Base-by-base conservation (phyloP, 2,113 vertebrate genomes). In the Cacatua alba region DNA sequence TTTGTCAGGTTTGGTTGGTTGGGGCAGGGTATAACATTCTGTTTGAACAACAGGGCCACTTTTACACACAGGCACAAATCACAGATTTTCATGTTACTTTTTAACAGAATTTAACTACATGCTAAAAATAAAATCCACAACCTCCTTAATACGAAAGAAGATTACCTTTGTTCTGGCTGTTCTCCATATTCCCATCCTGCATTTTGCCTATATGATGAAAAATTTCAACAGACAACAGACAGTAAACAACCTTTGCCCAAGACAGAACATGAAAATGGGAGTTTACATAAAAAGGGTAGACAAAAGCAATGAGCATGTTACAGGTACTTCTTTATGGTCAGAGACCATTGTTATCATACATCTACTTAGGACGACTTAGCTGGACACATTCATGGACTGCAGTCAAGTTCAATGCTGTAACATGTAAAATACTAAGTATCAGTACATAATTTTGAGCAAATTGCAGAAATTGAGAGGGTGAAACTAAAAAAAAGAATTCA, bases 111-210 rank as follows among this genome's bases (percentile, higher is more conserved):
- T 81, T 49, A 90, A 44, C 86, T 94, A 92, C 82, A 96, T 80
- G 82, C 69, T 96, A 89, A 67, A 81, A 88, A 67, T 16, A 76
- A 88, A 81, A 91, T 76, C 53, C 92, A 96, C 82, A 85, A 79
- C 78, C 93, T 82, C 46, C 92, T 97, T 87, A 97, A 84, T 39
- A 93, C 25, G 52, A 98, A 98, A 98, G 97, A 96, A 94, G 94
- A 98, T 99, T 99, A 99, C 99, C 99, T 99, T 99, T 99, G 98
- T 99, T 99, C 98, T 99, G 99, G 99, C 98, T 99, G 99, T 98
- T 98, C 98, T 99, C 99, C 99, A 99, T 98, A 99, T 99, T 99
- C 97, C 99, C 99, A 99, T 99, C 99, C 98, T 99, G 99, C 99
- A 99, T 99, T 99, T 99, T 99, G 99, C 99, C 99, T 99, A 99